Evolutionary conservation across 2,888 invertebrate species (phyloP).

Genomic region (Folsomia candida): DNA sequence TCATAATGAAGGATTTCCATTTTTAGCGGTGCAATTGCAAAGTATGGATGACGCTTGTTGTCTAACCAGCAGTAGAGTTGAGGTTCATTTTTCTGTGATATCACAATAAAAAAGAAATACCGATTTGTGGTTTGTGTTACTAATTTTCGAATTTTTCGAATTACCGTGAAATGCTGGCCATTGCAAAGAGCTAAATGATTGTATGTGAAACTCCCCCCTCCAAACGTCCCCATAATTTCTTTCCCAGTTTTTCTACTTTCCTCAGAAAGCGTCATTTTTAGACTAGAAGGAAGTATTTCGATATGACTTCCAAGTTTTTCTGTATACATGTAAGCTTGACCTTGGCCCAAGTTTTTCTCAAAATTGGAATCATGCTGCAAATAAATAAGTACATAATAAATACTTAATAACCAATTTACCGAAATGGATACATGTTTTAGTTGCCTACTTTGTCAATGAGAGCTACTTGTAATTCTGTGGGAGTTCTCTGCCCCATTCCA

Average conservation of each 20-base stretch:
- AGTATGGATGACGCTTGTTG: not conserved
- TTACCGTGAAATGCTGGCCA: not conserved
- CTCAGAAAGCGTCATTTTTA: not conserved
- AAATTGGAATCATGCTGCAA: not conserved
- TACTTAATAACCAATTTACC: too few relatives aligned
- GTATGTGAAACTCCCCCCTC: not conserved
- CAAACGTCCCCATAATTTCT: not conserved
- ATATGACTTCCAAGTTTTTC: not conserved
- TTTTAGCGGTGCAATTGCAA: not conserved
- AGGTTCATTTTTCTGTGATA: not conserved
- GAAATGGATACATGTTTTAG: too few relatives aligned
- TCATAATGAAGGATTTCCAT: not conserved
- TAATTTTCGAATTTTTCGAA: not conserved
- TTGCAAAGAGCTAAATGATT: not conserved
- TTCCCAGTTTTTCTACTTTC: not conserved
- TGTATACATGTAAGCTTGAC: not conserved
- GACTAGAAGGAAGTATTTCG: not conserved
- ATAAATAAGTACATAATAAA: too few relatives aligned
- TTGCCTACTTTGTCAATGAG: too few relatives aligned
- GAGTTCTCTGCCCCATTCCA: too few relatives aligned
- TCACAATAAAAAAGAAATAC: not conserved
- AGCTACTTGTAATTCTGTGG: too few relatives aligned
- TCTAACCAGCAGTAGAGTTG: not conserved
- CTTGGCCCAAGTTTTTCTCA: not conserved
- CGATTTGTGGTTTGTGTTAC: not conserved